Base-by-base conservation (phyloP, 2,797 vertebrate genomes). In the Mormyrops attenuatus region DNA sequence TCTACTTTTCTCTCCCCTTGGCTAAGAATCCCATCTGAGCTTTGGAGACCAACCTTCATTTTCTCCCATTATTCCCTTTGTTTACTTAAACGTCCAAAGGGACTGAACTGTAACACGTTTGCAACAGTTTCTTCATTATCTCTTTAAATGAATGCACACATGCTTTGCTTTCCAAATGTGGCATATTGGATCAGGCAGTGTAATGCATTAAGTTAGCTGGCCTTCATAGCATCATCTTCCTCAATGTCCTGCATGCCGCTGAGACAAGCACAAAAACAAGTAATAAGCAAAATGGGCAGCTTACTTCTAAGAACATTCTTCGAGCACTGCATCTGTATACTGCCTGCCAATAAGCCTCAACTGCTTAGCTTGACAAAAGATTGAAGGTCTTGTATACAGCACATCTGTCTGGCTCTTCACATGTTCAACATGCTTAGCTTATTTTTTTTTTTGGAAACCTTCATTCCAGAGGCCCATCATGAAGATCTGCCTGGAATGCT, bases 401-500 rank as follows among this genome's bases (percentile, higher is more conserved):
- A 34, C 11, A 2, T 30, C 17, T 86, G 53, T 82, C 44, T 57
- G 47, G 55, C 17, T 85, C n/a, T 63, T 55, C 55, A 41, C 44
- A 66, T 85, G 88, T 66, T 89, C 11, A 84, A 47, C 84, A 88
- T 22, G 22, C 22, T 73, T 82, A 17, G 34, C n/a, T 41, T 41
- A 5, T 69, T 34, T 11, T 77, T 34, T 20, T 34, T 52, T 44
- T 57, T 41, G 38, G 44, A 60, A 34, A 49, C 44, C 53, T 85
- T 60, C 49, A 91, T 91, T 91, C 90, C 88, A 34, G 55, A 80
- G 91, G 90, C 89, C 91, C 89, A 41, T 44, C 53, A 91, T 93
- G 66, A 73, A 73, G 30, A 92, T 95, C 91, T 91, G 92, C 90
- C 91, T 91, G 34, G 30, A 22, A 77, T 44, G 38, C 92, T 95